Evolutionary conservation across 2,888 invertebrate species (phyloP).

Genomic region (Ormyrus labotus): DNA sequence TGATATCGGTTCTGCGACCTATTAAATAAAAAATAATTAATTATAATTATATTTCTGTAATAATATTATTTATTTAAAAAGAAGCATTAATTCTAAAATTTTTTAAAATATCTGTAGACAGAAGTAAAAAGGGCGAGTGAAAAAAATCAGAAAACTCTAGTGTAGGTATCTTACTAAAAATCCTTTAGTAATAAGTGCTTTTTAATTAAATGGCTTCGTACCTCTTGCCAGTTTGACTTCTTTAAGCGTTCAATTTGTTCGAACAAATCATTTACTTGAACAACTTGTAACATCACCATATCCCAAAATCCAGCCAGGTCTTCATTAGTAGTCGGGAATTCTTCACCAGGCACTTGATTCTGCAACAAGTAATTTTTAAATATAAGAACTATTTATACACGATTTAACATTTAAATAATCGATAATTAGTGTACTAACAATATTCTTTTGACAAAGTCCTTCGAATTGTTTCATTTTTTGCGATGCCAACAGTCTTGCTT

Average conservation of each 20-base stretch:
- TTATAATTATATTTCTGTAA: constrained; percentile 13
- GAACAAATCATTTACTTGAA: constrained; percentile 88
- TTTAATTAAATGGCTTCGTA: constrained; percentile 62
- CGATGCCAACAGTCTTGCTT: constrained; percentile 90
- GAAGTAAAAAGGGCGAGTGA: not conserved
- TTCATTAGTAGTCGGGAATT: constrained; percentile 90
- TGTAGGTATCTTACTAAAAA: no score
- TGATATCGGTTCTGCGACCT: constrained; percentile 66
- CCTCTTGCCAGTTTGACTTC: constrained; percentile 83
- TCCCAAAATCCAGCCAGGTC: constrained; percentile 99
- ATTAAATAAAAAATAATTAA: constrained; percentile 11
- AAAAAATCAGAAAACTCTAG: not conserved
- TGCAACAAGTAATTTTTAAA: constrained; percentile 60
- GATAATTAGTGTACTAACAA: constrained; percentile 75
- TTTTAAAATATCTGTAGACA: not conserved
- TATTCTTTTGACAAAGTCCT: constrained; percentile 83
- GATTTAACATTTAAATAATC: not conserved
- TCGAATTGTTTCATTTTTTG: constrained; percentile 98
- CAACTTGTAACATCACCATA: constrained; percentile 95
- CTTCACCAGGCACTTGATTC: constrained; percentile 85
- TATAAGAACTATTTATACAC: constrained; percentile 57
- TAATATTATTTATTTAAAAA: not conserved
- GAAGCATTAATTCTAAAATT: not conserved
- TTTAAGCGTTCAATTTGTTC: constrained; percentile 82
- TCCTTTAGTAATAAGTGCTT: no score